phyloP scores from a whole-genome alignment of 2,797 vertebrate species.

The Parauchenoglanis punctatus region DNA sequence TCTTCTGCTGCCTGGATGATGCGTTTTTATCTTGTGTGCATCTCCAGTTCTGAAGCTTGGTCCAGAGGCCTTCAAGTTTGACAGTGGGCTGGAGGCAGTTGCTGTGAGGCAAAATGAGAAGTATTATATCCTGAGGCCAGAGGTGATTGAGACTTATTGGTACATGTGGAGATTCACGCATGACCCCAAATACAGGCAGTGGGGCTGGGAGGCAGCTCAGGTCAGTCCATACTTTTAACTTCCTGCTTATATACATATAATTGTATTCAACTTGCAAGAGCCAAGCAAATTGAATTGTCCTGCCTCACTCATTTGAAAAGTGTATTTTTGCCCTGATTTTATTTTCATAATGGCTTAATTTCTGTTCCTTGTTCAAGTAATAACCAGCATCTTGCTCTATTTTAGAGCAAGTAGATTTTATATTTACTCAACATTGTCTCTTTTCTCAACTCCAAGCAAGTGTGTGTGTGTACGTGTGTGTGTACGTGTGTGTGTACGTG shows the following conservation, averaged over 20 bases:
- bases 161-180: slow-evolving; percentile 99
- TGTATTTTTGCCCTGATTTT: slow-evolving; percentile 14
- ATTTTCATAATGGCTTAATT: not conserved
- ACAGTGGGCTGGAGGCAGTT: slow-evolving; percentile 92
- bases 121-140: slow-evolving; percentile 96
- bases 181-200: slow-evolving; percentile 94
- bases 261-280: not conserved
- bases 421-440: not conserved
- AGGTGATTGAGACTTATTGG: slow-evolving; percentile 98
- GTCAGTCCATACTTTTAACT: slow-evolving; percentile 66
- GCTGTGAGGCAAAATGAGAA: slow-evolving; percentile 96
- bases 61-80: slow-evolving; percentile 97
- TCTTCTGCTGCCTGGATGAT: not conserved
- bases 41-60: slow-evolving; percentile 90
- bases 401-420: not conserved
- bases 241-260: not conserved
- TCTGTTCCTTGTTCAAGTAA: not conserved
- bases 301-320: not conserved
- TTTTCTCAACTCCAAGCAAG: not conserved
- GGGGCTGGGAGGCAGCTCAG: slow-evolving; percentile 98
- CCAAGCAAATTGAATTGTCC: not conserved
- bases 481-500: too few species aligned
- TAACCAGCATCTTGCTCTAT: not conserved
- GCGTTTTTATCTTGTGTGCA: not conserved
- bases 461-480: too few species aligned